phyloP scores from a whole-genome alignment of 2,888 invertebrate genomes.

The Cheilosia urbana region DNA sequence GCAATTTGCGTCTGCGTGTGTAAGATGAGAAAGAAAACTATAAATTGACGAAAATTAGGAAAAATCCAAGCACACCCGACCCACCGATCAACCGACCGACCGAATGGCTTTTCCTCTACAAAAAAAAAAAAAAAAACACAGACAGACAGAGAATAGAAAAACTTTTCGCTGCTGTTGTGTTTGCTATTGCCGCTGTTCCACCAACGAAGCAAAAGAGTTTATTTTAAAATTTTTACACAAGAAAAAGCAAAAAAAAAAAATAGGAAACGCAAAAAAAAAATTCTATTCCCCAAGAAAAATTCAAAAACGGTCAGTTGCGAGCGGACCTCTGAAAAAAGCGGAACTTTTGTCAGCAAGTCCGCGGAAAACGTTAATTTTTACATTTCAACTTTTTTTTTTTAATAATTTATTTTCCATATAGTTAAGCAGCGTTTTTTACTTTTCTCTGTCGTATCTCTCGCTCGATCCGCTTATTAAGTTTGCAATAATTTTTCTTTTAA shows the following conservation, averaged over 20 bases:
- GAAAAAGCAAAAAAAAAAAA: conserved; percentile 10
- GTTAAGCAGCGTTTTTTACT: conserved; percentile 54
- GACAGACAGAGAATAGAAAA: conserved; percentile 40
- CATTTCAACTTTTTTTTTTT: conserved; percentile 64
- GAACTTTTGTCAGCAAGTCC: conserved; percentile 83
- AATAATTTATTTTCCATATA: conserved; percentile 59
- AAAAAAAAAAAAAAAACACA: neutral
- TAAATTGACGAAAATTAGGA: conserved; percentile 41
- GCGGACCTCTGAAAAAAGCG: conserved; percentile 84
- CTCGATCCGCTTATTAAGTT: conserved; percentile 61
- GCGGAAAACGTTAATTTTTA: conserved; percentile 82
- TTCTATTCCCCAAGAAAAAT: conserved; percentile 66
- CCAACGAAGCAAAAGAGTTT: conserved; percentile 63
- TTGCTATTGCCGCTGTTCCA: conserved; percentile 38
- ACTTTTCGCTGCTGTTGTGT: conserved; percentile 40
- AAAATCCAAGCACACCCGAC: conserved; percentile 43
- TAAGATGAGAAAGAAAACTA: conserved; percentile 49
- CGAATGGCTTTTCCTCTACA: conserved; percentile 38
- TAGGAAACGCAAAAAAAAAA: conserved; percentile 29
- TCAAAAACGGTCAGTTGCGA: conserved; percentile 83
- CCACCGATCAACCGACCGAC: conserved; percentile 33
- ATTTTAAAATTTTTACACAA: conserved; percentile 63
- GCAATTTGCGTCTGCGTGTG: conserved; percentile 31
- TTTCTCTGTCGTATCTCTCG: conserved; percentile 52
- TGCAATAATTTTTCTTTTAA: conserved; percentile 55